phyloP scores from a whole-genome alignment of 2,888 invertebrate genomes.

The Ormyrus rosae region DNA sequence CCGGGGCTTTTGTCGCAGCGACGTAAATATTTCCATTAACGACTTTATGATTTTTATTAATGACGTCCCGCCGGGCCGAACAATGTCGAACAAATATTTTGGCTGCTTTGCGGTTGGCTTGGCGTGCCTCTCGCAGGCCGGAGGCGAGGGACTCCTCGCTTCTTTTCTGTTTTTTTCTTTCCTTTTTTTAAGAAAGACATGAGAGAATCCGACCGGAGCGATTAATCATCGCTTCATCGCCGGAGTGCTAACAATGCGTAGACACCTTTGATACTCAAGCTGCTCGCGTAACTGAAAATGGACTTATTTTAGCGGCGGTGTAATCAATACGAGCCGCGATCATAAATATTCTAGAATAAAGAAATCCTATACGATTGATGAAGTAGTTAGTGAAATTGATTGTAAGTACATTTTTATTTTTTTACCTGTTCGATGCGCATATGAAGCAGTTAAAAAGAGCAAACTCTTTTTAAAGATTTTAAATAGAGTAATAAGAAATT shows the following conservation, averaged over 20 bases:
- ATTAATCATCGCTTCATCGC: conserved; percentile 25
- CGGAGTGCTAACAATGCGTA: conserved; percentile 2
- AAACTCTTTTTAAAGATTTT: too few species aligned
- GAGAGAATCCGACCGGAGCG: background rate
- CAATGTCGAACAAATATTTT: conserved; percentile 58
- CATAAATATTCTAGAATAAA: too few species aligned
- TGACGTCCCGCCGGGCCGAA: conserved; percentile 56
- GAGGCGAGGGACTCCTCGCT: background rate
- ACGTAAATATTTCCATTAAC: conserved; percentile 67
- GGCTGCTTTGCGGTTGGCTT: conserved; percentile 41
- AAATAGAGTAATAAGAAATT: too few species aligned
- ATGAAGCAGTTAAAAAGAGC: too few species aligned
- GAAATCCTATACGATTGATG: too few species aligned
- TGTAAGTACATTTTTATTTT: too few species aligned
- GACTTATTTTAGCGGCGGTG: too few species aligned
- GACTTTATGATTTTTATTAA: conserved; percentile 71
- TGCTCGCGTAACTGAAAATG: too few species aligned
- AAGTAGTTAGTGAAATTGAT: too few species aligned
- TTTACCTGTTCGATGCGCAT: too few species aligned
- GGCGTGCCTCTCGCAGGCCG: background rate
- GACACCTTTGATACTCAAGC: too few species aligned
- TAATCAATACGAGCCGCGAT: too few species aligned
- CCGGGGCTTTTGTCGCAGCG: conserved; percentile 41
- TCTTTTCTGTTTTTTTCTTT: conserved; percentile 8
- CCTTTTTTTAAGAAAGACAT: conserved; percentile 8